phyloP scores from a whole-genome alignment of 2,113 vertebrate genomes.

The Xenotilapia flavipinnis region DNA sequence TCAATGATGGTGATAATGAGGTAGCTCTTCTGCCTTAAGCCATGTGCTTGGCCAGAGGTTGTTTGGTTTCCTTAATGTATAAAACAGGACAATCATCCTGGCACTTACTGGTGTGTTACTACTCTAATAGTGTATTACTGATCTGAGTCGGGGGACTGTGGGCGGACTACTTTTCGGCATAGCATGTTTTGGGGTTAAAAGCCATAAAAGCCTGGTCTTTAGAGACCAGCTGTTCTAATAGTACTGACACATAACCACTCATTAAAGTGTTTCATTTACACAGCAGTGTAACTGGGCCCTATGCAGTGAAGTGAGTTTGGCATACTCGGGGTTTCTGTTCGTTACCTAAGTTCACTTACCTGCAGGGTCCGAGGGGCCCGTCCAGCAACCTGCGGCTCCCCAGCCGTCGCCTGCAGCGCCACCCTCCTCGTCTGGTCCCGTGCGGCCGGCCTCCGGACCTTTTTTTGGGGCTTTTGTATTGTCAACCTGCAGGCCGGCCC shows the following conservation, averaged over 20 bases:
- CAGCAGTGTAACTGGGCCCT: neutral
- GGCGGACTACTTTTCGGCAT: accelerated
- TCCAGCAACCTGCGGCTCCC: neutral
- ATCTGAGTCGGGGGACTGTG: neutral
- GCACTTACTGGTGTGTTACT: neutral
- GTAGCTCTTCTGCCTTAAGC: neutral
- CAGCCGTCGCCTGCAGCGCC: too few relatives aligned
- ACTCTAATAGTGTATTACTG: neutral
- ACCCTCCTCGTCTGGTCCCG: too few relatives aligned
- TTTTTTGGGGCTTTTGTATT: too few relatives aligned
- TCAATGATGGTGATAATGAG: neutral
- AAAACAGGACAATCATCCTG: neutral
- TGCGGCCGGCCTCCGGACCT: too few relatives aligned
- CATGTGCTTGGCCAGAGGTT: neutral
- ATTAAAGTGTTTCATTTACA: neutral
- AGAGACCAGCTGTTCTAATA: neutral
- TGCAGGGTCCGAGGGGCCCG: too few relatives aligned
- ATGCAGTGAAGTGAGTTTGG: neutral
- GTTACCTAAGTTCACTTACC: neutral
- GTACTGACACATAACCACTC: neutral
- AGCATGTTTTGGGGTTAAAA: neutral
- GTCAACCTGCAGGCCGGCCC: too few relatives aligned
- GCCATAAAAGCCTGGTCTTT: neutral
- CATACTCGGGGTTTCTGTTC: neutral
- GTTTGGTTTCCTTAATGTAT: neutral